These are phyloP conservation scores for Amblyornis subalaris DNA, from an alignment of 2,113 vertebrate species.

Conservation along the genomic window DNA sequence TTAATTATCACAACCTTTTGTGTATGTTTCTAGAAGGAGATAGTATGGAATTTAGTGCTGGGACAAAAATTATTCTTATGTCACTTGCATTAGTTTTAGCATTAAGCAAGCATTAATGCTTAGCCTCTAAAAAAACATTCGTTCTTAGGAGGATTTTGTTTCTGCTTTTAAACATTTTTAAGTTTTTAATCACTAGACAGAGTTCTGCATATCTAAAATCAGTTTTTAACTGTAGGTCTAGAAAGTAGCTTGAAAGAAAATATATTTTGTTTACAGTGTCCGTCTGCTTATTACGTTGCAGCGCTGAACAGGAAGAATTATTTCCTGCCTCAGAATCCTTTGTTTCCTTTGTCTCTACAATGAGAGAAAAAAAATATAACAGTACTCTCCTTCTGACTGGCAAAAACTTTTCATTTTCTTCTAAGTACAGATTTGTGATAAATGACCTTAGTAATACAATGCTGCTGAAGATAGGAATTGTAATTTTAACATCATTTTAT, in stretches of 20 bases:
- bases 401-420: neutral
- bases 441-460: neutral
- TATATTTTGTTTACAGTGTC: neutral
- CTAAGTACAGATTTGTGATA: neutral
- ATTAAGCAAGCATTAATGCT: neutral
- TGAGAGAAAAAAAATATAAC: neutral
- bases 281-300: neutral
- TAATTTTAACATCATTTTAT: neutral
- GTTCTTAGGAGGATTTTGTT: neutral
- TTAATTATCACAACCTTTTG: neutral
- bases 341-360: slow-evolving; percentile 51
- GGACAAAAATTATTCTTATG: neutral
- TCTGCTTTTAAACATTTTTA: neutral
- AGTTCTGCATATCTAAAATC: neutral
- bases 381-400: neutral
- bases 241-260: neutral
- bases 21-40: neutral
- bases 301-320: slow-evolving; percentile 36
- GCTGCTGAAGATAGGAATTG: neutral
- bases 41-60: neutral
- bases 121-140: neutral
- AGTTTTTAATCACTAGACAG: neutral
- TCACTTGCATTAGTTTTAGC: neutral
- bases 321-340: slow-evolving; percentile 40
- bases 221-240: neutral